Percentiles rank a stretch among this genome's conserved stretches.
phyloP scores from a whole-genome alignment of 1,140 invertebrate genomes.

The Caerostris darwini region DNA sequence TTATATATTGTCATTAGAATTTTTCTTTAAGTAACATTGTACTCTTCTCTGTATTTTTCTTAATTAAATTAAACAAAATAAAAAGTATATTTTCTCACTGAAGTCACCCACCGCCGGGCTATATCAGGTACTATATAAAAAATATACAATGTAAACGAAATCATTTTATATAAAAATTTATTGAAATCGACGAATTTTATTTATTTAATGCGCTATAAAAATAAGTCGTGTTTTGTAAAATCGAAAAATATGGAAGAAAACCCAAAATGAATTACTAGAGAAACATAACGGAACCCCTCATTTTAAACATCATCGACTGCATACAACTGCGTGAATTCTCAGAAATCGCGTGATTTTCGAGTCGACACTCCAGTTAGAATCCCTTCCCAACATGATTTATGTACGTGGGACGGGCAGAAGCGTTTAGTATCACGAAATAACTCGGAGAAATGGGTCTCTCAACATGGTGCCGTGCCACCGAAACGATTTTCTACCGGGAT shows the following conservation, averaged over 20 bases:
- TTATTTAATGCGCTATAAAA: neutral
- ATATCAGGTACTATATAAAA: too few relatives aligned
- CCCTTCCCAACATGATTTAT: constrained; percentile 44
- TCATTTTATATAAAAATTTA: too few relatives aligned
- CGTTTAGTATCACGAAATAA: constrained; percentile 38
- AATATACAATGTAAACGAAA: too few relatives aligned
- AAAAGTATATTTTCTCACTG: too few relatives aligned
- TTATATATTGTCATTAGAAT: too few relatives aligned
- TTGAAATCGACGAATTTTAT: too few relatives aligned
- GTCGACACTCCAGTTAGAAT: constrained; percentile 41
- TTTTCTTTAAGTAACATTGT: too few relatives aligned
- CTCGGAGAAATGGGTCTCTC: constrained; percentile 26
- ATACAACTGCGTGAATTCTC: neutral
- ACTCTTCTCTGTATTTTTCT: too few relatives aligned
- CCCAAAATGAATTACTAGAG: neutral
- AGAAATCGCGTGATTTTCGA: constrained; percentile 30
- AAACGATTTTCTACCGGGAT: constrained; percentile 46
- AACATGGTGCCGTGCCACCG: neutral
- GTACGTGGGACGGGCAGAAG: neutral
- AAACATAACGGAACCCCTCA: neutral
- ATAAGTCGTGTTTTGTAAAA: neutral
- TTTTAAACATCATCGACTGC: neutral
- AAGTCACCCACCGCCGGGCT: too few relatives aligned
- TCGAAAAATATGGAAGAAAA: neutral
- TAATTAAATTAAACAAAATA: too few relatives aligned